These are phyloP conservation scores for Pollachius pollachius DNA, from an alignment of 2,113 vertebrate genomes.

Conservation along the genomic window DNA sequence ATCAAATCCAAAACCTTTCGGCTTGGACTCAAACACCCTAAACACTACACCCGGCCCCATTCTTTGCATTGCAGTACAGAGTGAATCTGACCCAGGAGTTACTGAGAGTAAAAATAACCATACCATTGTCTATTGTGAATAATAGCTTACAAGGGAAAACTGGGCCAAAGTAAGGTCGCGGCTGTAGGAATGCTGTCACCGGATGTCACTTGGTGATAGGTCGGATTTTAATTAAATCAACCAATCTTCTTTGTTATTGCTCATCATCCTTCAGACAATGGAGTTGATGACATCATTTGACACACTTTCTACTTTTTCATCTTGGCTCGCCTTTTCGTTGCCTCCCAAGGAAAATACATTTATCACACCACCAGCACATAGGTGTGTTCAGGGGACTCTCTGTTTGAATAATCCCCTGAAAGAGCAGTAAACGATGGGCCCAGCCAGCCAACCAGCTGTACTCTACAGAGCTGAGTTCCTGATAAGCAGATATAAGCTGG, in stretches of 20 bases:
- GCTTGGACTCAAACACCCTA: not conserved
- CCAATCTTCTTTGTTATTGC: not conserved
- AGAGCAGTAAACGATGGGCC: not conserved
- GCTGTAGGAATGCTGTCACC: not conserved
- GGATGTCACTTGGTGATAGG: not conserved
- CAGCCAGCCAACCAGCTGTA: too few species aligned
- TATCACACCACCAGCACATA: too few species aligned
- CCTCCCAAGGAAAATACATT: too few species aligned
- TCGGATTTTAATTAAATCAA: slow-evolving; percentile 5
- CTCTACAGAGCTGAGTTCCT: too few species aligned
- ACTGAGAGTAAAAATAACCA: not conserved
- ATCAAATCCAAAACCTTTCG: too few species aligned
- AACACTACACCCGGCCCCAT: not conserved
- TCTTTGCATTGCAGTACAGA: not conserved
- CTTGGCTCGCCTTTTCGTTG: too few species aligned
- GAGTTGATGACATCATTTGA: not conserved
- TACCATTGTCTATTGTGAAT: slow-evolving; percentile 5
- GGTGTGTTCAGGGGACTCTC: too few species aligned
- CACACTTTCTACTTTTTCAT: not conserved
- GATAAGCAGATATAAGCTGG: not conserved
- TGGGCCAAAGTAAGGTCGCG: not conserved
- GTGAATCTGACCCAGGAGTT: not conserved
- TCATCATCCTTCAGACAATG: not conserved
- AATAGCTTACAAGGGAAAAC: not conserved
- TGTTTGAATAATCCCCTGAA: not conserved